A percentile compares a stretch with the other conserved stretches of the same genome.
phyloP scores from a whole-genome alignment of 2,797 vertebrate species.

The Siniperca undulata region DNA sequence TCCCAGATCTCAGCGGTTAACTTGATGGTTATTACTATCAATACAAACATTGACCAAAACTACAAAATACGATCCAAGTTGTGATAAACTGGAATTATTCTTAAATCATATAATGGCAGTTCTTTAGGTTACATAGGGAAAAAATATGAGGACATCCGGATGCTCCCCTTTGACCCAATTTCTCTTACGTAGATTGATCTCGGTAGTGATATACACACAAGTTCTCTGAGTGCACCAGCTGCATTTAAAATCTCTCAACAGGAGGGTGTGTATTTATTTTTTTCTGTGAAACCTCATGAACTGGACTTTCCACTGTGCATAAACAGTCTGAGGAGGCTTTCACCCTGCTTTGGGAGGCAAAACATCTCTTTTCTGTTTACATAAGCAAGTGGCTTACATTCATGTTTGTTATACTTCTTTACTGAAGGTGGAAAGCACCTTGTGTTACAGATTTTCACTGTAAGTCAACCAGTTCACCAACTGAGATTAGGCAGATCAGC shows the following conservation, averaged over 20 bases:
- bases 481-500: constrained; percentile 59
- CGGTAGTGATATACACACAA: background rate
- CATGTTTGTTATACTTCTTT: background rate
- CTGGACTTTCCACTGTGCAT: constrained; percentile 14
- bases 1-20: background rate
- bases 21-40: background rate
- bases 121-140: background rate
- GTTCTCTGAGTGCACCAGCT: constrained; percentile 53
- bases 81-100: background rate
- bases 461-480: constrained; percentile 16
- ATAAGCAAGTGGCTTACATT: background rate
- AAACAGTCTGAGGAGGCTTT: background rate
- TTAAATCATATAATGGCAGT: no score
- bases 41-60: background rate
- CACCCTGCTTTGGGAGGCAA: background rate
- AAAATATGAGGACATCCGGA: background rate
- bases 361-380: background rate
- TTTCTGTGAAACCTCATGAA: constrained; percentile 19
- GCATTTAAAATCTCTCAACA: constrained; percentile 46
- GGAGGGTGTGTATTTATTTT: constrained; percentile 3
- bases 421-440: constrained; percentile 8
- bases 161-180: constrained; percentile 50
- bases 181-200: constrained; percentile 7
- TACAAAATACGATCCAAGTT: background rate
- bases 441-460: constrained; percentile 18